These are phyloP conservation scores for Rhinolophus sinicus DNA, from an alignment of 2,113 vertebrate species.

Conservation along the genomic window DNA sequence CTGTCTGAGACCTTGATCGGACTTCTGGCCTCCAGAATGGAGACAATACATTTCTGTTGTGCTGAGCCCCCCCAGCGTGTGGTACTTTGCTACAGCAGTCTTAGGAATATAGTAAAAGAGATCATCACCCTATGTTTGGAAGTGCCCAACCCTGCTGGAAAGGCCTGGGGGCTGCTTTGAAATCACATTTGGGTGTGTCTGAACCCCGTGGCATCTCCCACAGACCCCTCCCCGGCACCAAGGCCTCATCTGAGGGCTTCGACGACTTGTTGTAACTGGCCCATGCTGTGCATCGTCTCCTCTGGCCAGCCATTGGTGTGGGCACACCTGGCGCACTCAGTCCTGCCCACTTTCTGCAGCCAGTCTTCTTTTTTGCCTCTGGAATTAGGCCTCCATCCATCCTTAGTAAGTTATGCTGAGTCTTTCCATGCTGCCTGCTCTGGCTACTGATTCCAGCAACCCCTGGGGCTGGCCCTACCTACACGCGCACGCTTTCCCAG, in stretches of 20 bases:
- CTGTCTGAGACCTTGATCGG: neutral
- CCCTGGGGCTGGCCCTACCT: neutral
- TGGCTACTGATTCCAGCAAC: neutral
- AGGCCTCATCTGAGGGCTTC: neutral
- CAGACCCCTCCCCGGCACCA: neutral
- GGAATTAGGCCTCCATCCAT: neutral
- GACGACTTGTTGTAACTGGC: accelerated
- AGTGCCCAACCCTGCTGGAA: neutral
- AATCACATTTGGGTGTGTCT: neutral
- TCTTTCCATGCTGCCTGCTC: neutral
- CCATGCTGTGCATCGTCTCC: neutral
- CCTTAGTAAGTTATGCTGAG: neutral
- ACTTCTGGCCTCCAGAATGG: neutral
- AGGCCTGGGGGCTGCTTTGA: neutral
- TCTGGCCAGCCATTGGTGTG: neutral
- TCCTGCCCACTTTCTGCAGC: neutral
- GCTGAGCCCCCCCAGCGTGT: neutral
- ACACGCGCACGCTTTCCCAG: too few species aligned
- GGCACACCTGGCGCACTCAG: too few species aligned
- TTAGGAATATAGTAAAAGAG: neutral
- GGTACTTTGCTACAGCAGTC: neutral
- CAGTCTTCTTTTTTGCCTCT: neutral
- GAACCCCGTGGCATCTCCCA: neutral
- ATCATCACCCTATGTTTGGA: neutral
- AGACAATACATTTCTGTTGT: neutral